Evolutionary conservation across 2,113 vertebrate genomes (phyloP), one percentile per base, ranked within the genome.

Genomic region (Dipodomys stephensi): DNA sequence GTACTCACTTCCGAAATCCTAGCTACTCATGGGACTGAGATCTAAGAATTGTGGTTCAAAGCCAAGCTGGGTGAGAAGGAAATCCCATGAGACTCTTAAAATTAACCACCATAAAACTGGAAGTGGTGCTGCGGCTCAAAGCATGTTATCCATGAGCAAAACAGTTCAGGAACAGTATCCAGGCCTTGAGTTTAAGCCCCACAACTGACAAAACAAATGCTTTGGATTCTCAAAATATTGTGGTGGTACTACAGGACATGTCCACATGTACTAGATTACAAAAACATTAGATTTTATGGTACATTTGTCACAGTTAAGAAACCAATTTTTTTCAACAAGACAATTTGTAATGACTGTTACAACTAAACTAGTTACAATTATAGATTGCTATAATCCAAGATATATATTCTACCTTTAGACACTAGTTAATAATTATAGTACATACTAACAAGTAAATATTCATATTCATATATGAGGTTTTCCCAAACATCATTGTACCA

Each of bases 401-500:
- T 9, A 9, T 9, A 0, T 57, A 19, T 44, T 74, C 25, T 83
- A 39, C 25, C 25, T 68, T 87, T 85, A 93, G 49, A 68, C 35
- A 13, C 13, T 78, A 32, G 60, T 46, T 91, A 89, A 73, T 89
- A 81, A 83, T 64, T 62, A 74, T 15, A 46, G 2, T 35, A 49
- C 8, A 74, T 32, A 78, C 84, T 82, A 92, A 23, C 72, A 85
- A 90, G 49, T 77, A 90, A 90, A 91, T 73, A 68, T 30, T 87
- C 20, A 91, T 68, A 68, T 30, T 87, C 18, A 60, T n/a, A 2
- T 44, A 74, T 93, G 86, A 96, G 44, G 35, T n/a, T 16, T 92
- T 60, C 87, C 15, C 53, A 13, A 57, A 69, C 9, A 76, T 69
- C 8, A 35, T 82, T 74, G 88, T 91, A 62, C 11, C 81, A 77